Base-by-base conservation (phyloP, 2,888 invertebrate genomes). In the Hoplodrina ambigua region DNA sequence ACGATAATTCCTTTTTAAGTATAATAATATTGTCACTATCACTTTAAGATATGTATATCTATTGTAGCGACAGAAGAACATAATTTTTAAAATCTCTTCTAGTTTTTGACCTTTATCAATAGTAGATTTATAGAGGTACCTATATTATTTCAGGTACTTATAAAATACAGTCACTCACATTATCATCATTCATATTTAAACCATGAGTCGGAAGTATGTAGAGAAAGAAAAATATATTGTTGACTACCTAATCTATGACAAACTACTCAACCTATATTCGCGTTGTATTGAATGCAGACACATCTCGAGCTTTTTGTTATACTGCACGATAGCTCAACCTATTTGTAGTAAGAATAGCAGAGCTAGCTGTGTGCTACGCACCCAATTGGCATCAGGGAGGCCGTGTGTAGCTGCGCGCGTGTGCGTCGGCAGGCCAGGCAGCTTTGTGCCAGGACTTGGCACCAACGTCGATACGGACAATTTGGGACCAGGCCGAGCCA, bases 401-500 rank as follows among this genome's bases (percentile, higher is more conserved):
- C 72, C 52, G 68, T 70, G 72, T 75, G 71, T 70, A 70, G 70
- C n/a, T 63, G 54, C 70, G 82, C 80, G 82, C 70, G 83, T 86
- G 84, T 86, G 86, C 79, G 75, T 82, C 65, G 59, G 69, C 71
- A 75, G 71, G 74, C 66, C 75, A 82, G 84, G 81, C 83, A 85
- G 88, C 87, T 88, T 86, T 87, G 88, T 87, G 85, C 87, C 76
- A 86, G 86, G 86, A 94, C 90, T 94, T 95, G 95, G 95, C 94
- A 94, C 87, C 89, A 78, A 84, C 83, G 82, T 88, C 91, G 91
- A 91, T 90, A 89, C 91, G 89, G 86, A 93, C 93, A 92, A 94
- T 95, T 95, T 94, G 93, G 94, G 92, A 87, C 82, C 90, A 87
- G 85, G 91, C 93, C 93, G 90, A 92, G 82, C 83, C 76, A 93